Base-by-base conservation (phyloP, 2,113 vertebrate genomes). In the Baryphthengus martii region DNA sequence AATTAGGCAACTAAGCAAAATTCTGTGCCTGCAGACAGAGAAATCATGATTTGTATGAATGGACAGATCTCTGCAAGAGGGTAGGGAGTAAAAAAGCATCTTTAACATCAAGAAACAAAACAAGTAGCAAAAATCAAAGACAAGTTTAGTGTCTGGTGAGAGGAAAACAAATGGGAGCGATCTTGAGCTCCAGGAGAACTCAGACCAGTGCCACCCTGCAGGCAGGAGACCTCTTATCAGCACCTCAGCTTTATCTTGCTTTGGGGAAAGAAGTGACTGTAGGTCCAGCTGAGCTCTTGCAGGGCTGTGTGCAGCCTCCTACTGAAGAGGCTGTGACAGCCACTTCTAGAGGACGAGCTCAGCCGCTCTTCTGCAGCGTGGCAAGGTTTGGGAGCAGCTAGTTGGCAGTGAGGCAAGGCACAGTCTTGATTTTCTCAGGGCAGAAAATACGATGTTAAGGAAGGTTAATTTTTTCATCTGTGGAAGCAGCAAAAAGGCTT, bases 341-440 rank as follows among this genome's bases (percentile, higher is more conserved):
- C 14, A 5, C 55, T 33, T n/a, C n/a, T 44, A n/a, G 17, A 75
- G 26, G 26, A 40, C 37, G 23, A 17, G 14, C 35, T 62, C 35
- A 10, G 35, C 25, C 7, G 2, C 73, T 52, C 59, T 67, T 65
- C 44, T 2, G 2, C 55, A 23, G 55, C 2, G 0, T 1, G 20
- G 45, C 23, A 47, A 66, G 74, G 47, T 33, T 20, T 74, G 37
- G 70, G 50, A 82, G 31, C 45, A 44, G 68, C 55, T n/a, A 31
- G 35, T 40, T 66, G 66, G 21, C 45, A n/a, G 5, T 1, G 3
- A 53, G 55, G 39, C 44, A 81, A 66, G 65, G 28, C 66, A 71
- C n/a, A 72, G 39, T 33, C 25, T 45, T 44, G 19, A 11, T 79
- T 40, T 25, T 74, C 42, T 79, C 19, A 12, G 12, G 24, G 37